phyloP scores from a whole-genome alignment of 2,888 invertebrate species.

The Scaptomyza polygonia region DNA sequence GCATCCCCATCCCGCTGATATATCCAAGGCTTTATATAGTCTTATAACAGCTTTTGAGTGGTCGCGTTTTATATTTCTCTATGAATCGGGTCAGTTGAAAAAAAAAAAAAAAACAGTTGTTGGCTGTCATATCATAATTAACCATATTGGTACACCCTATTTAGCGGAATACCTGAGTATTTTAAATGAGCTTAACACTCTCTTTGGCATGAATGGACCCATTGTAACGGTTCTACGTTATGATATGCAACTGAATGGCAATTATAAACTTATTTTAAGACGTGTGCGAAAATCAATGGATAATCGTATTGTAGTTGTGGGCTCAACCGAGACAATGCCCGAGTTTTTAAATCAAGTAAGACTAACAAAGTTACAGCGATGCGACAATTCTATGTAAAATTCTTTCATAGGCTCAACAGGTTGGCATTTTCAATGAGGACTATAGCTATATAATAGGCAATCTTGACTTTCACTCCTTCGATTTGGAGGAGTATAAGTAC shows the following conservation, averaged over 20 bases:
- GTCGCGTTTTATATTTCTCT: constrained; percentile 92
- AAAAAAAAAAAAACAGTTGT: no score
- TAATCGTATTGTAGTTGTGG: constrained; percentile 89
- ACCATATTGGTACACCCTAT: background rate
- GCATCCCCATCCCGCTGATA: constrained; percentile 88
- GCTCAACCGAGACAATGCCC: constrained; percentile 86
- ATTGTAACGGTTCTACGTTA: constrained; percentile 87
- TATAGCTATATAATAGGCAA: constrained; percentile 92
- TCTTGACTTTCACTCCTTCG: constrained; percentile 88
- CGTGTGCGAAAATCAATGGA: constrained; percentile 89
- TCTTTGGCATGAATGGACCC: constrained; percentile 86
- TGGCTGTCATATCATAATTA: background rate
- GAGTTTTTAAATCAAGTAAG: constrained; percentile 85
- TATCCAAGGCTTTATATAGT: constrained; percentile 88
- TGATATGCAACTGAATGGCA: constrained; percentile 88
- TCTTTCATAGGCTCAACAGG: constrained; percentile 91
- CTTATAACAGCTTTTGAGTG: constrained; percentile 90
- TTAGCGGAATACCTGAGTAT: constrained; percentile 87
- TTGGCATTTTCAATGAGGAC: constrained; percentile 97
- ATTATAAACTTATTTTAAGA: constrained; percentile 88
- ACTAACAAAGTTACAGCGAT: background rate
- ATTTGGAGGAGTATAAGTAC: constrained; percentile 90
- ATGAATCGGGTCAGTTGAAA: constrained; percentile 81
- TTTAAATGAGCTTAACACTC: constrained; percentile 89
- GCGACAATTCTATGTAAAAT: background rate